A percentile compares a stretch with the other conserved stretches of the same genome.
Conservation (phyloP, 1,140 invertebrate species). For the Drusus annulatus region DNA sequence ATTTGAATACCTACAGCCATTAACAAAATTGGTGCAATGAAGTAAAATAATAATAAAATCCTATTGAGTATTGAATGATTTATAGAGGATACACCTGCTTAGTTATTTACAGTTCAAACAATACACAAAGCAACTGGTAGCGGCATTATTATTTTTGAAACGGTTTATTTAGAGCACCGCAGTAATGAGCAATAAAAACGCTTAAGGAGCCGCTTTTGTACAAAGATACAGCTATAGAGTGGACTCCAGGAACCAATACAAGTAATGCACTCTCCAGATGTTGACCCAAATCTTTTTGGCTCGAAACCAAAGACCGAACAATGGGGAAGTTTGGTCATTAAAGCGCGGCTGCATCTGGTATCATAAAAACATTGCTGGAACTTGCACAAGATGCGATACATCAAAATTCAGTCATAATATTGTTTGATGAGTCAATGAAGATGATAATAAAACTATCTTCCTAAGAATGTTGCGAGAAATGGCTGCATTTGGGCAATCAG, state of each 20-base stretch:
- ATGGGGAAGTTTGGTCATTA: background rate
- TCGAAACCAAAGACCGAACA: background rate
- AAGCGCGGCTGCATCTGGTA: background rate
- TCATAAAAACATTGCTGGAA: background rate
- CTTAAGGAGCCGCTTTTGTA: no score
- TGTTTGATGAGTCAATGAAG: background rate
- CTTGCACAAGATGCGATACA: background rate
- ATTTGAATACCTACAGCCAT: no score
- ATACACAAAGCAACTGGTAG: no score
- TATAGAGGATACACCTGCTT: no score
- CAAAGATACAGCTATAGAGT: no score
- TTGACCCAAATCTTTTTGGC: conserved; percentile 15
- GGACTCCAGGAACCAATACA: background rate
- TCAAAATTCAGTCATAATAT: background rate
- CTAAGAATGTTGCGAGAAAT: background rate
- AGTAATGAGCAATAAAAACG: no score
- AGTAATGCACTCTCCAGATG: background rate
- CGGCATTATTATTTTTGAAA: no score
- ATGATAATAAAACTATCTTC: conserved; percentile 1
- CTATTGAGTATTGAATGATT: no score
- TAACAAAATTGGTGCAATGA: no score
- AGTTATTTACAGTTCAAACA: no score
- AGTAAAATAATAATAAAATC: no score
- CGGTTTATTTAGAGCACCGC: no score
- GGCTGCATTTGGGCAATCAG: background rate